Percentiles rank a stretch among this genome's conserved stretches.
These are phyloP conservation scores for Holacanthella duospinosa DNA, from an alignment of 2,888 invertebrate species.

Conservation along the genomic window DNA sequence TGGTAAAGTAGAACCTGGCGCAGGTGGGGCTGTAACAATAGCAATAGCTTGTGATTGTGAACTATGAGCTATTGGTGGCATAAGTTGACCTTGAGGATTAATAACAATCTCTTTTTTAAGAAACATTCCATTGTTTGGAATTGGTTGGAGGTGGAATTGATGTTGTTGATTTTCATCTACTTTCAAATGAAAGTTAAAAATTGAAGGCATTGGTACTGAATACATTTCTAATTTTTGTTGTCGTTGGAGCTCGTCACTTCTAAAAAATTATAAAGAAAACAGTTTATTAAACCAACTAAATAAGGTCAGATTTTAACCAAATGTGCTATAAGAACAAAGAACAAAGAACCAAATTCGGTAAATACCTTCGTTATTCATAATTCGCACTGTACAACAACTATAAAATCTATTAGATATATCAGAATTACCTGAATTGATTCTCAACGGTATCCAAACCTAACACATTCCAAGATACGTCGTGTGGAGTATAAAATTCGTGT, in stretches of 20 bases:
- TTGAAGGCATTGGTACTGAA: neutral
- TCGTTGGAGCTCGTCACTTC: neutral
- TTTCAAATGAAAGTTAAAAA: constrained; percentile 1
- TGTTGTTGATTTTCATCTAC: neutral
- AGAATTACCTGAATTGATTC: constrained; percentile 1
- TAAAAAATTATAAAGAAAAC: neutral
- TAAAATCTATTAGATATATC: no score
- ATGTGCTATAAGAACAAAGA: no score
- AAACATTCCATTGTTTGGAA: neutral
- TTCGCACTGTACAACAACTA: no score
- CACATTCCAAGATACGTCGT: neutral
- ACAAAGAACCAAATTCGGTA: no score
- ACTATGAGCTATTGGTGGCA: neutral
- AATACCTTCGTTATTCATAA: no score
- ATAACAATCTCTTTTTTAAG: neutral
- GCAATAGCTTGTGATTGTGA: neutral
- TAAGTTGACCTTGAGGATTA: neutral
- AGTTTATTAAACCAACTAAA: neutral
- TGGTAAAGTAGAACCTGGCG: neutral
- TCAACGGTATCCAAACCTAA: neutral
- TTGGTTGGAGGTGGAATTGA: neutral
- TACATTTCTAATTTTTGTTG: neutral
- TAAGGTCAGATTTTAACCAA: neutral
- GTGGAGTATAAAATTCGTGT: neutral
- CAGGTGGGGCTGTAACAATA: neutral